phyloP scores from a whole-genome alignment of 2,888 invertebrate species.

The Andrena haemorrhoa region DNA sequence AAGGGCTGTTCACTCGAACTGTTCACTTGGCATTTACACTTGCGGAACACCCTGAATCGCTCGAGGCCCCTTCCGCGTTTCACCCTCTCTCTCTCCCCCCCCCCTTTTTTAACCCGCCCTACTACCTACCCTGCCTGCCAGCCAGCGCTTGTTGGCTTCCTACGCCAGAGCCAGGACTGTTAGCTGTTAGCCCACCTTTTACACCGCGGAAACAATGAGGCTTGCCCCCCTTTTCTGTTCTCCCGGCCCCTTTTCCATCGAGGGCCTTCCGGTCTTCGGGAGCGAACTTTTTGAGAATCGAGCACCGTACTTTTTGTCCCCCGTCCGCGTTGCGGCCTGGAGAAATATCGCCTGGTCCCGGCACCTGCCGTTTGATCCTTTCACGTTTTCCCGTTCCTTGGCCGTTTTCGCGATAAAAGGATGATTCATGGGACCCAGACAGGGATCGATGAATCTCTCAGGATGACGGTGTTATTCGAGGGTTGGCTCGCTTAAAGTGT shows the following conservation, averaged over 20 bases:
- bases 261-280: slow-evolving; percentile 74
- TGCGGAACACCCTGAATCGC: slow-evolving; percentile 78
- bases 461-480: too few species aligned
- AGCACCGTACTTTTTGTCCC: slow-evolving; percentile 22
- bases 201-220: slow-evolving; percentile 78
- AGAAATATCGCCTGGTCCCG: slow-evolving; percentile 24
- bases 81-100: slow-evolving; percentile 53
- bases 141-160: slow-evolving; percentile 45
- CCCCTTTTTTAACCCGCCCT: slow-evolving; percentile 34
- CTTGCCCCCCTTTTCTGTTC: slow-evolving; percentile 65
- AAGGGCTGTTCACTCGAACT: slow-evolving; percentile 84
- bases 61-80: slow-evolving; percentile 71
- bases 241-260: slow-evolving; percentile 67
- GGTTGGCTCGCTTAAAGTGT: neutral
- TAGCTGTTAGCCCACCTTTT: slow-evolving; percentile 75
- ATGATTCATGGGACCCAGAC: slow-evolving; percentile 9
- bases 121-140: slow-evolving; percentile 34
- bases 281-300: slow-evolving; percentile 72
- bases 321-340: slow-evolving; percentile 4
- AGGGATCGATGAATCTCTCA: too few species aligned
- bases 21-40: slow-evolving; percentile 84
- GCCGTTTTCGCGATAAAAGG: slow-evolving; percentile 1
- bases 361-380: slow-evolving; percentile 21
- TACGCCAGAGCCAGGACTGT: slow-evolving; percentile 52
- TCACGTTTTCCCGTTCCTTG: neutral